Evolutionary conservation across 2,113 vertebrate genomes (phyloP).

Genomic region (Paramormyrops kingsleyae): DNA sequence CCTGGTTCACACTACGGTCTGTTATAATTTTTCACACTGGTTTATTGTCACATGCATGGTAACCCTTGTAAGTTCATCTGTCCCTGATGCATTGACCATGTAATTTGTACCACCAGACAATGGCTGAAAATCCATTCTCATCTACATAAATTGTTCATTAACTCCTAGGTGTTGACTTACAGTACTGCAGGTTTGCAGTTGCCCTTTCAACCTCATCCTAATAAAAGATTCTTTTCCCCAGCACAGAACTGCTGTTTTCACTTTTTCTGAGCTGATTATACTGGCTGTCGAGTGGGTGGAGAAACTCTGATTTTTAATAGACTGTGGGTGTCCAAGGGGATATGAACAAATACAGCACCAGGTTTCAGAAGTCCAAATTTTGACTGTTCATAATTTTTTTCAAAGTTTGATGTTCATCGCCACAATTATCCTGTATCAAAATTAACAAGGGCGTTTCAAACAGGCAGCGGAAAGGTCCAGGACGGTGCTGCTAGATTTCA

Average conservation of each 20-base stretch:
- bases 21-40: neutral
- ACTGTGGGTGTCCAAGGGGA: neutral
- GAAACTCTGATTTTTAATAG: neutral
- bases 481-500: neutral
- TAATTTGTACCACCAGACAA: conserved; percentile 13
- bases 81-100: neutral
- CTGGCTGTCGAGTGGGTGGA: neutral
- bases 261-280: neutral
- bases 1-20: neutral
- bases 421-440: neutral
- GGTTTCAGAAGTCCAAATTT: neutral
- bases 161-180: neutral
- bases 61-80: conserved; percentile 4
- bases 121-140: neutral
- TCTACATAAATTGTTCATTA: conserved; percentile 3
- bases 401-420: neutral
- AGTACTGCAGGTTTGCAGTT: neutral
- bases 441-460: neutral
- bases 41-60: neutral
- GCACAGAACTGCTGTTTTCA: neutral
- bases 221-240: neutral
- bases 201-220: neutral
- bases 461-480: neutral
- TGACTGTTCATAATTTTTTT: neutral
- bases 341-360: neutral